These are phyloP conservation scores for Phyllotreta cruciferae DNA, from an alignment of 2,888 invertebrate genomes.

Conservation along the genomic window DNA sequence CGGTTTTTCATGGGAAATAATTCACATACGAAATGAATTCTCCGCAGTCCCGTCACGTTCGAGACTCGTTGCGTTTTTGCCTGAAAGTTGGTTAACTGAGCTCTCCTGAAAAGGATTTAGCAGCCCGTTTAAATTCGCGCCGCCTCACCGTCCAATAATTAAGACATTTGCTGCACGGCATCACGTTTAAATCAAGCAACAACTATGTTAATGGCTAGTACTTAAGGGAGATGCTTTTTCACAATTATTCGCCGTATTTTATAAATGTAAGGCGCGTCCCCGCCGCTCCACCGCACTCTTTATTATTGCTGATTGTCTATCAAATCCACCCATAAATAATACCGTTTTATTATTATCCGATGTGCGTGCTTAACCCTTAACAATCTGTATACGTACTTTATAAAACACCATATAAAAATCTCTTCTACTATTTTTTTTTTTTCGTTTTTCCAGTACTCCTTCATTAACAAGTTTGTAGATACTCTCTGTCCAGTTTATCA, in stretches of 20 bases:
- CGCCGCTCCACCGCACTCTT: constrained; percentile 11
- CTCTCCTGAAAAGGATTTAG: constrained; percentile 60
- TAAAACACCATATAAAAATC: too few relatives aligned
- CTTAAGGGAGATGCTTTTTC: constrained; percentile 54
- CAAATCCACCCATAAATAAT: neutral
- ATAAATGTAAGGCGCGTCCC: constrained; percentile 34
- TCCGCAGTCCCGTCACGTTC: constrained; percentile 56
- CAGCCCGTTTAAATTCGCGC: constrained; percentile 61
- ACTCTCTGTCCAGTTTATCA: too few relatives aligned
- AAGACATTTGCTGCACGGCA: constrained; percentile 61
- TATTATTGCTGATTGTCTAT: constrained; percentile 21
- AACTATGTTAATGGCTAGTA: constrained; percentile 60
- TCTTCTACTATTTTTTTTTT: too few relatives aligned
- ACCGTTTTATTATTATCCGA: neutral
- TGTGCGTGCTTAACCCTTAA: too few relatives aligned
- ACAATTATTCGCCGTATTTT: constrained; percentile 56
- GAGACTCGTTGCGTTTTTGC: constrained; percentile 55
- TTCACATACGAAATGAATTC: constrained; percentile 56
- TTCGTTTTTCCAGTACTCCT: too few relatives aligned
- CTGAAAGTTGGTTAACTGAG: constrained; percentile 54
- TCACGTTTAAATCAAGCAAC: constrained; percentile 61
- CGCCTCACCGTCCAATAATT: constrained; percentile 59
- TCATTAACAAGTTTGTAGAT: too few relatives aligned
- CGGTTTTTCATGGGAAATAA: constrained; percentile 58
- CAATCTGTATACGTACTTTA: too few relatives aligned